Base-by-base conservation (phyloP, 2,888 invertebrate genomes). In the Subacronicta megacephala region DNA sequence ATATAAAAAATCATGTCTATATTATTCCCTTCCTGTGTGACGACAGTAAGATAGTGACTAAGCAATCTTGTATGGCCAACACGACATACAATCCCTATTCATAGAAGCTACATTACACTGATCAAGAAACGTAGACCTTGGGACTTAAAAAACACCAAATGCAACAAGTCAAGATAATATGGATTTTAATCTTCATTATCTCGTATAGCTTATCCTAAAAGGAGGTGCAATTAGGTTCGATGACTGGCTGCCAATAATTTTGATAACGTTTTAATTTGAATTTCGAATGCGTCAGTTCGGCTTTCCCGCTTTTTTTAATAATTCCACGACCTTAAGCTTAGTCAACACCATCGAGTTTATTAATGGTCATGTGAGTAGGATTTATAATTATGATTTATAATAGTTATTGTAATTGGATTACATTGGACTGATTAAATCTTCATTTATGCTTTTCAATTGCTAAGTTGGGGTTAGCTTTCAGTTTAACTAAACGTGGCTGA, bases 21-120 rank as follows among this genome's bases (percentile, higher is more conserved):
- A 7, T 18, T 17, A 23, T 0, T 17, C 1, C 54, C 7, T 49
- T 13, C 31, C 1, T 10, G 58, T 72, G 70, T 73, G 77, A 69
- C 73, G 73, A 63, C 66, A 63, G 65, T 65, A 61, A 69, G 72
- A 68, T 62, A 69, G 72, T 80, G 80, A 77, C 76, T 74, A 68
- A 64, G 78, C 76, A 64, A 47, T 71, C 66, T 75, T 58, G 55
- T 54, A 67, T 63, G 62, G 64, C 59, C 71, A 67, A 70, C 74
- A 64, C 13, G 31, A 45, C 33, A 58, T 43, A 47, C 50, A 35
- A 56, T 31, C n/a, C 31, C n/a, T n/a, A 31, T 31, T n/a, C 31
- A 31, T 31, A 50, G 50, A 47, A 50, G 36, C 44, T 37, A 29
- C 33, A 40, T 15, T 51, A 18, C 17, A 13, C 13, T 26, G 35